These are phyloP conservation scores for Podabrus alpinus DNA, from an alignment of 2,888 invertebrate genomes.

Conservation along the genomic window DNA sequence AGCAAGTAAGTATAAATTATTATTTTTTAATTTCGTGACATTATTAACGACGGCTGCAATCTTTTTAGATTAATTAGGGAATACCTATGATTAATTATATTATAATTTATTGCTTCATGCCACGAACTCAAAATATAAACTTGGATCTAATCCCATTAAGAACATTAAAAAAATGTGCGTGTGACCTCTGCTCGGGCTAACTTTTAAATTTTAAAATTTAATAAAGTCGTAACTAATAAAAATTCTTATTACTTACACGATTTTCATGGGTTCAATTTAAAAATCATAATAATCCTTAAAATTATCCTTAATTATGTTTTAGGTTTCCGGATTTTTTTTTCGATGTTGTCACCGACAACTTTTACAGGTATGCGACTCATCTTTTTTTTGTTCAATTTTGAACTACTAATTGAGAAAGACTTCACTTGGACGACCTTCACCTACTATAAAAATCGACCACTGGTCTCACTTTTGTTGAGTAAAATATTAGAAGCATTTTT, in stretches of 20 bases:
- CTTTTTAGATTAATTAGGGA: conserved; percentile 1
- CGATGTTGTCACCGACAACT: neutral
- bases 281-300: neutral
- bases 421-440: neutral
- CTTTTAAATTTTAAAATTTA: neutral
- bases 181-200: neutral
- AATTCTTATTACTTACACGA: neutral
- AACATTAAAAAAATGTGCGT: neutral
- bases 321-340: neutral
- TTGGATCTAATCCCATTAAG: neutral
- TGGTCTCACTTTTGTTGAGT: neutral
- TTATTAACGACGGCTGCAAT: neutral
- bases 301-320: too few species aligned
- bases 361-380: neutral
- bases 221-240: neutral
- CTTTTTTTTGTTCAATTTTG: neutral
- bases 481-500: neutral
- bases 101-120: conserved; percentile 4
- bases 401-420: neutral
- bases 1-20: neutral
- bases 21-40: neutral
- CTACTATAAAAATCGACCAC: neutral
- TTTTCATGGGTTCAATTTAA: neutral
- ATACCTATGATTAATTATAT: neutral
- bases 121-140: conserved; percentile 1